Evolutionary conservation across 2,113 vertebrate genomes (phyloP).

Genomic region (Cisticola juncidis): DNA sequence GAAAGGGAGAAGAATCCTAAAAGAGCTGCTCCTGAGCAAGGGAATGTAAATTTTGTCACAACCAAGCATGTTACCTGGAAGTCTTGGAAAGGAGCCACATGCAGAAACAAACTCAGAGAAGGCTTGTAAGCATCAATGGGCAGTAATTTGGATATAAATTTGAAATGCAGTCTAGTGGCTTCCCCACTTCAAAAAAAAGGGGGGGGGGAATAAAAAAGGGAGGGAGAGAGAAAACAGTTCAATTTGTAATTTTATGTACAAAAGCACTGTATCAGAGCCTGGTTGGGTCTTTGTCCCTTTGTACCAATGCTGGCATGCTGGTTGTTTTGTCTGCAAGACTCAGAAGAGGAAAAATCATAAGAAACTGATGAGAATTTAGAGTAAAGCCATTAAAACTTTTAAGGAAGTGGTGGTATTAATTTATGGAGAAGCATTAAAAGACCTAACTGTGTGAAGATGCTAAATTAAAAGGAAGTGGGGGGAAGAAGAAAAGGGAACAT

Average conservation of each 20-base stretch:
- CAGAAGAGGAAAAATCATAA: neutral
- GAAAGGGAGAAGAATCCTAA: neutral
- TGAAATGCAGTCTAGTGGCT: neutral
- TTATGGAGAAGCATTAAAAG: neutral
- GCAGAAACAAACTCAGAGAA: neutral
- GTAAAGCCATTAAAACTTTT: neutral
- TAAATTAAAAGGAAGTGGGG: neutral
- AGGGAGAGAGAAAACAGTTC: too few relatives aligned
- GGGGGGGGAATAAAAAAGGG: rapidly evolving
- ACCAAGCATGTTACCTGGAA: neutral
- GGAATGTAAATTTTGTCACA: neutral
- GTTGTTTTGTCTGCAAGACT: neutral
- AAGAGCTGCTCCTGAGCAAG: neutral
- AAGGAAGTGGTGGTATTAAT: neutral
- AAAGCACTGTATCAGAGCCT: neutral
- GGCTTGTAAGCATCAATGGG: rapidly evolving
- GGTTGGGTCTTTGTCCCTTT: neutral
- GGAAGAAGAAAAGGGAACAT: neutral
- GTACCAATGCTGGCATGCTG: rapidly evolving
- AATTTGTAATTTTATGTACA: neutral
- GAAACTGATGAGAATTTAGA: neutral
- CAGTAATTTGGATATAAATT: neutral
- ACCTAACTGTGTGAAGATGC: neutral
- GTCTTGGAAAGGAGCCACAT: neutral
- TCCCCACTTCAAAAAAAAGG: rapidly evolving